Conservation (phyloP, 2,888 invertebrate species). For the Leptinotarsa tumamoca region DNA sequence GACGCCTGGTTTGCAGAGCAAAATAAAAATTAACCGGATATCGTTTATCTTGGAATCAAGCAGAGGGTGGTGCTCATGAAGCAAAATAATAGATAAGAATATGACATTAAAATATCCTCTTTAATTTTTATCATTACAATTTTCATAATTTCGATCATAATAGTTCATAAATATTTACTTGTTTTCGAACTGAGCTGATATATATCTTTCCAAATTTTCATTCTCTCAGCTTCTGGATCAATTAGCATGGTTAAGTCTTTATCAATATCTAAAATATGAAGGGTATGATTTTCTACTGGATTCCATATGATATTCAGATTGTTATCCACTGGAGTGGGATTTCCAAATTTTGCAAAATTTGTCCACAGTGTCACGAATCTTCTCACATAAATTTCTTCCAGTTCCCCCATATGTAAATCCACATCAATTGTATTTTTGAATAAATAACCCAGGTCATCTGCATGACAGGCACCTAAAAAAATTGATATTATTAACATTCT, state of each 20-base stretch:
- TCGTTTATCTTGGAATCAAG: too few relatives aligned
- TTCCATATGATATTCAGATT: slow-evolving; percentile 51
- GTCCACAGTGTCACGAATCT: slow-evolving; percentile 55
- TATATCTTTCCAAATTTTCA: slow-evolving; percentile 54
- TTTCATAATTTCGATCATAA: too few relatives aligned
- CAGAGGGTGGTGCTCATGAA: too few relatives aligned
- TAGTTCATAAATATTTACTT: slow-evolving; percentile 13
- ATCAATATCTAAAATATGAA: slow-evolving; percentile 56
- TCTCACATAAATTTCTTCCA: slow-evolving; percentile 41
- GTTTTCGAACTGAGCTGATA: slow-evolving; percentile 16
- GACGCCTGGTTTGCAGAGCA: too few relatives aligned
- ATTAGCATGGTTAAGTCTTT: slow-evolving; percentile 45
- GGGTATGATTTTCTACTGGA: slow-evolving; percentile 45
- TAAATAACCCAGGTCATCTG: slow-evolving; percentile 43
- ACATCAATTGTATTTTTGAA: slow-evolving; percentile 17
- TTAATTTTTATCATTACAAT: too few relatives aligned
- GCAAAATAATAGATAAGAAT: too few relatives aligned
- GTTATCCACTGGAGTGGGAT: slow-evolving; percentile 47
- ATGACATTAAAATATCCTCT: too few relatives aligned
- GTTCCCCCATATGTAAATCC: slow-evolving; percentile 6
- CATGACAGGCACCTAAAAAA: slow-evolving; percentile 39
- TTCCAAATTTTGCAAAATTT: slow-evolving; percentile 54
- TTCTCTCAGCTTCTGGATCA: slow-evolving; percentile 53
- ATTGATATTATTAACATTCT: too few relatives aligned
- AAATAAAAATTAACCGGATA: too few relatives aligned